Base-by-base conservation (phyloP, 2,888 invertebrate genomes). In the Galeopsomyia nigrocyanea region DNA sequence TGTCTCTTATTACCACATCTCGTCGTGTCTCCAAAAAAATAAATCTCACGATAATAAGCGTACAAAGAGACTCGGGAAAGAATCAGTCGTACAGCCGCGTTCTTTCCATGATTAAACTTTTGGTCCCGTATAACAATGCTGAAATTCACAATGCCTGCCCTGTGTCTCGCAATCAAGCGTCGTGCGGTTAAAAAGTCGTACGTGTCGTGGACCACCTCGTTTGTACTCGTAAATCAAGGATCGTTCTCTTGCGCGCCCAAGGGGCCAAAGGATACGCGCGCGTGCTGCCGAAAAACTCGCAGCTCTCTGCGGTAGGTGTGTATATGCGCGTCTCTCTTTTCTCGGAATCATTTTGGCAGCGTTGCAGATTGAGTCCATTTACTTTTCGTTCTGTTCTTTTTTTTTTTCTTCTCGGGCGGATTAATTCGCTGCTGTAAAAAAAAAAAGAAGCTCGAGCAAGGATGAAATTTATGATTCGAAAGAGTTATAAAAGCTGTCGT, bases 141-240 rank as follows among this genome's bases (percentile, higher is more conserved):
- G 39, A 39, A 10, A 61, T 46, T 60, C 46, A 19, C 46, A 60
- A 60, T 60, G 49, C n/a, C n/a, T 26, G 3, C 22, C 17, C 57
- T 17, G 26, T 26, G 26, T 26, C 31, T 26, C 39, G 53, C 60
- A 61, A 60, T 53, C 60, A 68, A 26, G 39, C 39, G 17, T 22
- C 51, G 62, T 57, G 53, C 58, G 17, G 60, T 50, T 21, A 50
- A 56, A 68, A 66, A 68, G 57, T 39, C 13, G 39, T 73, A 64
- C 68, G 57, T 64, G 67, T 26, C 9, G 64, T 56, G 71, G 77
- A 78, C 78, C 78, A 77, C 78, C 78, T 78, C 76, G 78, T 78
- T 78, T 78, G 76, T 31, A 73, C 74, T 76, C 77, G 72, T 78
- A 78, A 78, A 78, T 78, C 77, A 77, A 76, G 68, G 75, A 76